phyloP scores from a whole-genome alignment of 2,113 vertebrate species.

The Thinocorus orbignyianus region DNA sequence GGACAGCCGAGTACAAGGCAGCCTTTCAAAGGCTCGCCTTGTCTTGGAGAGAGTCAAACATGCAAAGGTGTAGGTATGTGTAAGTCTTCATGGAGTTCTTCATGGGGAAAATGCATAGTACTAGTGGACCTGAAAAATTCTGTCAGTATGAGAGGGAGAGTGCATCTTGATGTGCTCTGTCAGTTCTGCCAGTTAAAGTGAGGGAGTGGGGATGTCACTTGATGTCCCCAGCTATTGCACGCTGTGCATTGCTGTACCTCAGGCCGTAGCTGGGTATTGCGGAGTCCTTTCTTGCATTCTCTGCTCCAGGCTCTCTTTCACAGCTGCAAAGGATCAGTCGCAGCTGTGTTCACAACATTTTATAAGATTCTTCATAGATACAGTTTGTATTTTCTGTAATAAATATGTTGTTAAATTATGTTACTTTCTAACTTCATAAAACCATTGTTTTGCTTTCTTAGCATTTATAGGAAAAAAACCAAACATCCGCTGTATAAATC shows the following conservation, averaged over 20 bases:
- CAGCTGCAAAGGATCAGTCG: neutral
- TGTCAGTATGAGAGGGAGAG: neutral
- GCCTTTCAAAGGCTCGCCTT: neutral
- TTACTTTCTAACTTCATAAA: neutral
- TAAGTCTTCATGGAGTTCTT: neutral
- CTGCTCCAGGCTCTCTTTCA: neutral
- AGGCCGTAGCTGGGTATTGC: neutral
- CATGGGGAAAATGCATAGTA: neutral
- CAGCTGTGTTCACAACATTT: neutral
- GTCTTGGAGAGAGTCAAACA: neutral
- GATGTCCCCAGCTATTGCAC: neutral
- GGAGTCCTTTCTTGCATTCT: neutral
- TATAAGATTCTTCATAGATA: neutral
- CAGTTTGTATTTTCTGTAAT: neutral
- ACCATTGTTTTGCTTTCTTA: neutral
- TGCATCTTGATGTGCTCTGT: neutral
- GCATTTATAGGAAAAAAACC: neutral
- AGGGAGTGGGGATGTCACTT: neutral
- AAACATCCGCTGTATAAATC: neutral
- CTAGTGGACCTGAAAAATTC: neutral
- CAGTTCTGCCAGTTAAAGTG: neutral
- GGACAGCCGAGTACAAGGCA: neutral
- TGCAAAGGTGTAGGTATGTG: accelerated
- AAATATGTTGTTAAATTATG: neutral
- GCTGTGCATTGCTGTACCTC: accelerated